Conservation (phyloP, 2,113 vertebrate species). For the Paradoxurus hermaphroditus region DNA sequence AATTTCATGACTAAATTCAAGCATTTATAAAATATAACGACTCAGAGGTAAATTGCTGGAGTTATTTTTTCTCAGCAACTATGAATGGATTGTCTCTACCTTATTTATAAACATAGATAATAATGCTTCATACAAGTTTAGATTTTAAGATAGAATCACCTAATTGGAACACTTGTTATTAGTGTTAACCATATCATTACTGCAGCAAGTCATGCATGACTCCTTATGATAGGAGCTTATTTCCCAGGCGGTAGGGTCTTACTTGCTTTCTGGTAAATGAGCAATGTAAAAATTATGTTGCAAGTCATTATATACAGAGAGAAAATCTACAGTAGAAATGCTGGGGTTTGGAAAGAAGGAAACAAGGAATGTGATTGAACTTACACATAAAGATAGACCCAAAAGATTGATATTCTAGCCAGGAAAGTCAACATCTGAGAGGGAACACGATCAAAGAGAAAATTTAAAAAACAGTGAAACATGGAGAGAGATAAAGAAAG, state of each 20-base stretch:
- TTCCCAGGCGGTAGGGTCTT: neutral
- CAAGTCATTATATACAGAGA: neutral
- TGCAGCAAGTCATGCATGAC: neutral
- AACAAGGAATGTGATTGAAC: neutral
- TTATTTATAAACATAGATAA: conserved; percentile 47
- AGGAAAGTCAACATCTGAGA: neutral
- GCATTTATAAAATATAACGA: conserved; percentile 37
- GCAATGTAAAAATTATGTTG: neutral
- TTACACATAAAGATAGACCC: neutral
- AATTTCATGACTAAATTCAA: conserved; percentile 55
- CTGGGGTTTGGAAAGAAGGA: neutral
- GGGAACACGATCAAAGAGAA: neutral
- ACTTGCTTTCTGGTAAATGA: neutral
- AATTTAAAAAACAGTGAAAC: neutral
- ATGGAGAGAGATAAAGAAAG: neutral
- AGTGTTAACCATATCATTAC: neutral
- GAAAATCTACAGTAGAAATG: neutral
- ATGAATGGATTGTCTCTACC: neutral
- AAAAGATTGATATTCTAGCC: neutral
- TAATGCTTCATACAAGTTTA: conserved; percentile 1
- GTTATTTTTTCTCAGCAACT: neutral
- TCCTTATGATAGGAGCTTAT: neutral
- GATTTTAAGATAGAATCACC: neutral
- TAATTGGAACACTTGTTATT: conserved; percentile 26
- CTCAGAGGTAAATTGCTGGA: neutral